phyloP scores from a whole-genome alignment of 2,888 invertebrate species.

The Colletes collaris region DNA sequence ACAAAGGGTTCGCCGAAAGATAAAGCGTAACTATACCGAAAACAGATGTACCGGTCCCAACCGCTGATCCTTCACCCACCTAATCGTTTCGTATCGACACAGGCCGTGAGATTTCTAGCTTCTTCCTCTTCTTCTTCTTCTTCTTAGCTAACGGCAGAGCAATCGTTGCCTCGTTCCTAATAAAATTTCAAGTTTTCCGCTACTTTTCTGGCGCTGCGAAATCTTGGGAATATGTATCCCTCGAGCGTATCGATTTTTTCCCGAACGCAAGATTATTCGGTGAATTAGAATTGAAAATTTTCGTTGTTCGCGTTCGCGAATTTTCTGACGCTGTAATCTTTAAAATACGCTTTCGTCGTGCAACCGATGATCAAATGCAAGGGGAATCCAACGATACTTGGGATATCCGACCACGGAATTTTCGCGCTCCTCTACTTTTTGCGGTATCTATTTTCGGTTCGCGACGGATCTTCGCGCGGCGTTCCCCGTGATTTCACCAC shows the following conservation, averaged over 20 bases:
- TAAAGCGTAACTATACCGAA: not conserved
- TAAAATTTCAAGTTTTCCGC: constrained; percentile 43
- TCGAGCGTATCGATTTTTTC: no score
- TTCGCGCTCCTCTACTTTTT: constrained; percentile 48
- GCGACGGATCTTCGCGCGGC: constrained; percentile 20
- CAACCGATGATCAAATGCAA: not conserved
- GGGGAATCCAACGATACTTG: constrained; percentile 35
- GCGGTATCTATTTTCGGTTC: constrained; percentile 60
- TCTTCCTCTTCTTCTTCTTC: constrained; percentile 9
- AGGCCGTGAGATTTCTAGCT: constrained; percentile 18
- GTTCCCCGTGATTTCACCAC: constrained; percentile 28
- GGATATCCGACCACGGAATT: constrained; percentile 35
- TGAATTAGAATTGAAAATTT: no score
- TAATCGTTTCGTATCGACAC: no score
- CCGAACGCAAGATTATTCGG: no score
- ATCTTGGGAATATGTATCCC: constrained; percentile 22
- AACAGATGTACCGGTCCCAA: no score
- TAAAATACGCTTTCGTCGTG: no score
- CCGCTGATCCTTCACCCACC: no score
- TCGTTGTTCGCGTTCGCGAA: no score
- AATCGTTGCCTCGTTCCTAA: constrained; percentile 8
- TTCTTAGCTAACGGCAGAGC: no score
- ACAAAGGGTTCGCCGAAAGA: constrained; percentile 13
- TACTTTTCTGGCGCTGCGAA: constrained; percentile 33
- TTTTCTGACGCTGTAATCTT: no score